Evolutionary conservation across 2,888 invertebrate species (phyloP), one percentile per base, ranked within the genome.

Genomic region (Cerceris ruficornis): DNA sequence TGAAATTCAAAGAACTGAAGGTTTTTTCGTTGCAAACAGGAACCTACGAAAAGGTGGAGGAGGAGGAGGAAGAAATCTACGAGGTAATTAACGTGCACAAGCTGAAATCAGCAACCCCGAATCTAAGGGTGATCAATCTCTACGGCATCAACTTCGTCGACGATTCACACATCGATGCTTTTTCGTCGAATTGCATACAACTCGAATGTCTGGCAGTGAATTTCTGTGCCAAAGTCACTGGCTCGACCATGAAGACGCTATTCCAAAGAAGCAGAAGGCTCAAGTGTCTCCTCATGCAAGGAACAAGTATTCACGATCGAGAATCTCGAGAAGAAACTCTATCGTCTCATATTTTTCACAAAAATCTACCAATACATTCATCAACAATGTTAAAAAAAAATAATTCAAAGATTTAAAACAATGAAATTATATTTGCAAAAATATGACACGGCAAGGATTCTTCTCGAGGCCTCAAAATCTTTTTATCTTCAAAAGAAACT

Each of bases 41-140:
- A 13, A 99, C 98, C 0, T 99, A 99, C 91, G 99, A 99, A 91
- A 98, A 98, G 92, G 96, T 98, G 6, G 98, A 99, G 92, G 99
- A 99, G 90, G 99, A 99, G 89, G 99, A 99, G 90, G 99, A 99
- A 91, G 99, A 99, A 93, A 98, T 99, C 87, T 99, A 99, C 93
- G 99, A 99, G 93, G 98, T 98, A 6, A 98, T 99, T 87, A 99
- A 99, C 93, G 98, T 99, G 41, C 98, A 99, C 92, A 99, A 99
- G 91, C 94, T 99, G 69, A 99, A 99, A 93, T 97, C 98, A 0
- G 99, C 99, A 6, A 98, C 99, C 0, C 99, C 99, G 0, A 99
- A 99, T 93, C 94, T 99, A 78, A 94, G 98, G 80, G 98, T 99
- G 8, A 99, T 99, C 89, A 99, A 99, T 93, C 93, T 99, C 62